Conservation (phyloP, 2,797 vertebrate genomes). For the Rhinatrema bivittatum region DNA sequence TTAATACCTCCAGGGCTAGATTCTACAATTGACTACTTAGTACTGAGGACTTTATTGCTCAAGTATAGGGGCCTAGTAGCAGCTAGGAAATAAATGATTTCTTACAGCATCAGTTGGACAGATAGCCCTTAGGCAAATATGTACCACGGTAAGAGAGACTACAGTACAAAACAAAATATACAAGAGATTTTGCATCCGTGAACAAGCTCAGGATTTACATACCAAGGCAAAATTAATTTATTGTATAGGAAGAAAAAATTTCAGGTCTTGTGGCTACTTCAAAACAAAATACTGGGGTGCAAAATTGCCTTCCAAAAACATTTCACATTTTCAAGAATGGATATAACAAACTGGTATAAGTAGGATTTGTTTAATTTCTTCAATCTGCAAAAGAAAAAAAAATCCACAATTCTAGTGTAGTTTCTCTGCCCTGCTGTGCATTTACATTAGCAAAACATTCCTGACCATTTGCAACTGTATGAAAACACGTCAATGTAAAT, state of each 20-base stretch:
- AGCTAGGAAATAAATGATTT: no score
- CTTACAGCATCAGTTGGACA: no score
- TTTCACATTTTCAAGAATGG: constrained; percentile 20
- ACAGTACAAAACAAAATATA: background rate
- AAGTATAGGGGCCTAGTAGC: no score
- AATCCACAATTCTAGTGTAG: no score
- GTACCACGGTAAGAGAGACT: no score
- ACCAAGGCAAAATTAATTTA: background rate
- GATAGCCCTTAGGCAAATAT: no score
- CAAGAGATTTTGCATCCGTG: background rate
- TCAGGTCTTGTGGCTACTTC: background rate
- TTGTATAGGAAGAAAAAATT: background rate
- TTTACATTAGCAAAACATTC: constrained; percentile 34
- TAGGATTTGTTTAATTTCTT: constrained; percentile 59
- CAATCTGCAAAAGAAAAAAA: constrained; percentile 47
- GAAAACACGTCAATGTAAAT: constrained; percentile 28
- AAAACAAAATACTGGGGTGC: background rate
- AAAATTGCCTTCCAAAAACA: constrained; percentile 7
- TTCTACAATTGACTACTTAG: no score
- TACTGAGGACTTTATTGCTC: no score
- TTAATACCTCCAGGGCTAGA: no score
- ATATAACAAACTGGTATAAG: constrained; percentile 38
- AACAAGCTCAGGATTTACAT: background rate
- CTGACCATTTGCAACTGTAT: constrained; percentile 22
- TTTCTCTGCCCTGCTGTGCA: constrained; percentile 32